Evolutionary conservation across 2,797 vertebrate genomes (phyloP).

Genomic region (Labeo calbasu): DNA sequence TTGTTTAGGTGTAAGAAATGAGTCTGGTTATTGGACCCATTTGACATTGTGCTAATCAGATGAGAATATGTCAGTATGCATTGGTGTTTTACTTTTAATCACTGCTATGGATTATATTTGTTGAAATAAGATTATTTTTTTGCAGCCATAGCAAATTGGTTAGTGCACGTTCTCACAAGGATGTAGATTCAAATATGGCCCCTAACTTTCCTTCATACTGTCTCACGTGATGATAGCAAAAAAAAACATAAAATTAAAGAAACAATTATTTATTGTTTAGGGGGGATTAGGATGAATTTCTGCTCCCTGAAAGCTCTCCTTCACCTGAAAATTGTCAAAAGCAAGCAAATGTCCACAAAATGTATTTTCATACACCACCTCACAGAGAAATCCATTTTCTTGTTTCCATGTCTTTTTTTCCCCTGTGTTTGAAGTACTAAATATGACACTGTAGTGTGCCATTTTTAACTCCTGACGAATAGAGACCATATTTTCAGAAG

Average conservation of each 20-base stretch:
- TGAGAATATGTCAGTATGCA: not conserved
- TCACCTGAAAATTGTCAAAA: not conserved
- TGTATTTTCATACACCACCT: constrained; percentile 38
- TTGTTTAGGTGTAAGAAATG: not conserved
- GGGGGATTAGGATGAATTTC: not conserved
- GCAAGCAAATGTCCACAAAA: constrained; percentile 12
- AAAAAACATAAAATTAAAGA: not conserved
- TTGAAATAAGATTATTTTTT: not conserved
- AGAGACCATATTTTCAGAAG: constrained; percentile 74
- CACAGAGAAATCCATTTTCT: constrained; percentile 4
- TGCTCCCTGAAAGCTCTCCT: not conserved
- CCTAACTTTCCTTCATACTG: not conserved
- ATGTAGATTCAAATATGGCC: not conserved
- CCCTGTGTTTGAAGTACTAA: constrained; percentile 47
- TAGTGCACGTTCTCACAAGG: not conserved
- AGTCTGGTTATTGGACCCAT: constrained; percentile 1
- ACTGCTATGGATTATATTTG: constrained; percentile 15
- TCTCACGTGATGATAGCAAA: not conserved
- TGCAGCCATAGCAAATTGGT: not conserved
- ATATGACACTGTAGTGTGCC: constrained; percentile 49
- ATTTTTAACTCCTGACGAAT: constrained; percentile 69
- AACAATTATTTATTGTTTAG: not conserved
- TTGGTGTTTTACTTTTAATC: not conserved
- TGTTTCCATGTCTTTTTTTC: constrained; percentile 13
- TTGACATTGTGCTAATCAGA: not conserved